Evolutionary conservation across 1,140 invertebrate species (phyloP), one percentile per base, ranked within the genome.

Genomic region (Tribolium madens): DNA sequence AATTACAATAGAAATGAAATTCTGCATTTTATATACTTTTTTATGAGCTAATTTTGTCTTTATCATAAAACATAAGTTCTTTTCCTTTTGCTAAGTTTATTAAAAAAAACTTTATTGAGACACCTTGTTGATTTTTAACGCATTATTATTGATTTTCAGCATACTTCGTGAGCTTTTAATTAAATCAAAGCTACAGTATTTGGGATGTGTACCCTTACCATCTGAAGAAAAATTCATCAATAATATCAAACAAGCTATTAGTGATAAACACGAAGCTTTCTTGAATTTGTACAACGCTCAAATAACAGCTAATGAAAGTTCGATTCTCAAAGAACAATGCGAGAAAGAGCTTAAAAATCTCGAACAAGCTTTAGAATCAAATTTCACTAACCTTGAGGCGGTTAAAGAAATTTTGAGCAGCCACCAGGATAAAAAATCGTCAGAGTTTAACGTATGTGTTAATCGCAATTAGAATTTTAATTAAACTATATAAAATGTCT

Each of bases 241-340:
- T 15, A 83, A 82, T 47, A 60, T 86, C n/a, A 33, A 57, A 14
- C 72, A 76, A 26, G 69, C 84, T 10, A 52, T 75, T 21, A 79
- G 79, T 17, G 81, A 84, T 18, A 83, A 82, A 75, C 79, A 82
- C 17, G 73, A 81, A 7, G 72, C 73, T 7, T 82, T 81, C 52
- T 33, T 81, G 13, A 76, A 71, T 15, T 79, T 83, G 14, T 80
- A 84, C 50, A 75, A 83, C 13, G 76, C 75, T 0, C 76, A 84
- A 73, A 80, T 81, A 73, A 76, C 84, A 36, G 79, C 81, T 64
- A 79, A 81, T 5, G 82, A 87, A 26, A 69, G 76, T 50, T 77
- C 79, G 6, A 81, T 85, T 60, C 79, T 86, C 13, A 83, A 84
- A 73, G 82, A 87, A 31, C 80, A 86, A 36, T 78, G 84, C 15